These are phyloP conservation scores for Etheostoma nigrum DNA, from an alignment of 2,797 vertebrate species.

Conservation along the genomic window DNA sequence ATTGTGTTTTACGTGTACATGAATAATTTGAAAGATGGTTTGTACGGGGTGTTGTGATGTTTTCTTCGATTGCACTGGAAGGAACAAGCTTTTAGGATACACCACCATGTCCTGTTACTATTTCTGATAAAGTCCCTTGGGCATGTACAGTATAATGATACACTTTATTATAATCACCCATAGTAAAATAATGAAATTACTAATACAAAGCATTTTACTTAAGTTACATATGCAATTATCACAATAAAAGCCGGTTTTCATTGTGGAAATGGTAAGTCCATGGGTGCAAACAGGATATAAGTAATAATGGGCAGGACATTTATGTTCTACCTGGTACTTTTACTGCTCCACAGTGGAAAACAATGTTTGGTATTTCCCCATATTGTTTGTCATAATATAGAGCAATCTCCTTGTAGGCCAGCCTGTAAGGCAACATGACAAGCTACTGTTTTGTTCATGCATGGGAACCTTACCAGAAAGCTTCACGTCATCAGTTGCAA, in stretches of 20 bases:
- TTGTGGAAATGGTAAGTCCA: conserved; percentile 7
- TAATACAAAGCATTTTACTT: conserved; percentile 21
- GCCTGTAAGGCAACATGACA: conserved; percentile 13
- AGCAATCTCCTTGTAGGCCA: conserved; percentile 27
- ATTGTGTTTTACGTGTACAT: conserved; percentile 60
- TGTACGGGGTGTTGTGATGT: conserved; percentile 38
- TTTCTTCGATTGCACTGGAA: conserved; percentile 59
- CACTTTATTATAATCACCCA: conserved; percentile 21
- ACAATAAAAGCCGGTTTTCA: conserved; percentile 20
- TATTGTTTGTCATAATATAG: conserved; percentile 57
- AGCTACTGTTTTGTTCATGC: conserved; percentile 8
- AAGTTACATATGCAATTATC: conserved; percentile 1
- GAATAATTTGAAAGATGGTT: conserved; percentile 59
- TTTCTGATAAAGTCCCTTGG: conserved; percentile 20
- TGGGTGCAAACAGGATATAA: conserved; percentile 42
- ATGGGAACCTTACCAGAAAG: conserved; percentile 32
- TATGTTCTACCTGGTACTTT: conserved; percentile 39
- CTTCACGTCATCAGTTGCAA: conserved; percentile 10
- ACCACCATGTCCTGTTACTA: conserved; percentile 41
- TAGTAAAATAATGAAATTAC: conserved; percentile 12
- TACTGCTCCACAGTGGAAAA: conserved; percentile 37
- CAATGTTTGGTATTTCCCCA: conserved; percentile 63
- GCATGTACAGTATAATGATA: conserved; percentile 13
- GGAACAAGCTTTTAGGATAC: conserved; percentile 51
- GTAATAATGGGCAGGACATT: conserved; percentile 51